Conservation (phyloP, 1,140 invertebrate species). For the Plodia interpunctella region DNA sequence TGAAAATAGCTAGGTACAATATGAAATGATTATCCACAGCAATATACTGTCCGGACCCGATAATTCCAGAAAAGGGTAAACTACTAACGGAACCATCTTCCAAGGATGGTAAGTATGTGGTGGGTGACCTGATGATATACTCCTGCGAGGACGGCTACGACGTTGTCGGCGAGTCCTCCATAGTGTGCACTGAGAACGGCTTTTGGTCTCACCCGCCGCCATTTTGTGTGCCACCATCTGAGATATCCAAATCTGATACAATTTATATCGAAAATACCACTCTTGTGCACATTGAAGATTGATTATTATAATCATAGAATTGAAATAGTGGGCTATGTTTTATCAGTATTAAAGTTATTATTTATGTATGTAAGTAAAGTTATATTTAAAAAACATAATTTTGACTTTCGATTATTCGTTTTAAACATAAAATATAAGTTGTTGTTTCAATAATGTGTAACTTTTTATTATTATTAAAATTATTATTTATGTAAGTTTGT, state of each 20-base stretch:
- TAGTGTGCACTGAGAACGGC: constrained; percentile 91
- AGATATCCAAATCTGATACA: constrained; percentile 63
- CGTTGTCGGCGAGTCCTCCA: constrained; percentile 86
- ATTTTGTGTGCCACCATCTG: constrained; percentile 79
- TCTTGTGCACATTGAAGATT: constrained; percentile 52
- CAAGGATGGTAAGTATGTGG: constrained; percentile 80
- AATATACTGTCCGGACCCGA: constrained; percentile 86
- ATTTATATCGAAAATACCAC: constrained; percentile 64
- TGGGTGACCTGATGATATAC: constrained; percentile 88
- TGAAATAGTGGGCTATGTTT: too few species aligned
- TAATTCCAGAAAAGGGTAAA: constrained; percentile 83
- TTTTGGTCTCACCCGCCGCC: constrained; percentile 92
- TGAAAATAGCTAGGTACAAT: background rate
- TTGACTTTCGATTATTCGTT: too few species aligned
- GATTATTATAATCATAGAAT: background rate
- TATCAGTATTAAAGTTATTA: too few species aligned
- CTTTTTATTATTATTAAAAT: too few species aligned
- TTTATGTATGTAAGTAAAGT: too few species aligned
- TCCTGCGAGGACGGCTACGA: constrained; percentile 83
- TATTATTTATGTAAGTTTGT: too few species aligned
- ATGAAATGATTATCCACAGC: constrained; percentile 76
- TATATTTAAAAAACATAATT: too few species aligned
- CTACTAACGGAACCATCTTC: constrained; percentile 45
- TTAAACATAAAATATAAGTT: too few species aligned
- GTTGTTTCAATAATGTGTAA: too few species aligned